These are phyloP conservation scores for Yponomeuta plumbellus DNA, from an alignment of 2,888 invertebrate genomes.

Conservation along the genomic window DNA sequence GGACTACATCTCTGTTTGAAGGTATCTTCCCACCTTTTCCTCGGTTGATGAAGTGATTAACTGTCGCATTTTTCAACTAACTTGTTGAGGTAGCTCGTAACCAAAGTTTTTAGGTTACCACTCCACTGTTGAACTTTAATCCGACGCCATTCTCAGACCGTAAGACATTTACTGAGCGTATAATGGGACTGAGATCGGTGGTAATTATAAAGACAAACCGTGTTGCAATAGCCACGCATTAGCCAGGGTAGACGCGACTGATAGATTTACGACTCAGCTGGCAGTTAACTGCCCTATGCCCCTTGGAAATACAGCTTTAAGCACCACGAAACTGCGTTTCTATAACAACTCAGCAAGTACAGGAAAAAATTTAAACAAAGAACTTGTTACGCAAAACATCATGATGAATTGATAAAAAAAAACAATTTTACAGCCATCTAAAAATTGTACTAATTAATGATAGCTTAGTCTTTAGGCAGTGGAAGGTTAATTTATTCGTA, in stretches of 20 bases:
- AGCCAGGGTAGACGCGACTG: conserved; percentile 16
- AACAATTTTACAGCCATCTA: not conserved
- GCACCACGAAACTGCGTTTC: too few species aligned
- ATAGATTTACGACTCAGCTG: conserved; percentile 19
- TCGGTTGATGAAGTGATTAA: too few species aligned
- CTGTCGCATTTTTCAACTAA: too few species aligned
- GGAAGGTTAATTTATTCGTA: not conserved
- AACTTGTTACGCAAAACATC: not conserved
- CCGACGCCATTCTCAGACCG: not conserved
- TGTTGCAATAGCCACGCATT: conserved; percentile 13
- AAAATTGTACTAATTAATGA: not conserved
- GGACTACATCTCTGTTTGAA: too few species aligned
- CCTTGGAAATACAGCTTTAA: not conserved
- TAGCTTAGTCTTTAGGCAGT: not conserved
- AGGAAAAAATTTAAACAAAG: not conserved
- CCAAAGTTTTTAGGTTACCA: not conserved
- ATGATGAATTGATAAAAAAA: not conserved
- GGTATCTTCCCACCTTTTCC: too few species aligned
- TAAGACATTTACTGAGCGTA: conserved; percentile 4
- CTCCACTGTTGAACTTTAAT: not conserved
- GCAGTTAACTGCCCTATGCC: conserved; percentile 13
- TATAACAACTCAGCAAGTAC: too few species aligned
- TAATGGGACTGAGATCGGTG: not conserved
- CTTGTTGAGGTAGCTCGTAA: not conserved
- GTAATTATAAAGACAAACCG: conserved; percentile 14